Percentiles rank a stretch among this genome's conserved stretches.
Evolutionary conservation across 2,113 vertebrate species (phyloP).

Genomic region (Platanista minor): DNA sequence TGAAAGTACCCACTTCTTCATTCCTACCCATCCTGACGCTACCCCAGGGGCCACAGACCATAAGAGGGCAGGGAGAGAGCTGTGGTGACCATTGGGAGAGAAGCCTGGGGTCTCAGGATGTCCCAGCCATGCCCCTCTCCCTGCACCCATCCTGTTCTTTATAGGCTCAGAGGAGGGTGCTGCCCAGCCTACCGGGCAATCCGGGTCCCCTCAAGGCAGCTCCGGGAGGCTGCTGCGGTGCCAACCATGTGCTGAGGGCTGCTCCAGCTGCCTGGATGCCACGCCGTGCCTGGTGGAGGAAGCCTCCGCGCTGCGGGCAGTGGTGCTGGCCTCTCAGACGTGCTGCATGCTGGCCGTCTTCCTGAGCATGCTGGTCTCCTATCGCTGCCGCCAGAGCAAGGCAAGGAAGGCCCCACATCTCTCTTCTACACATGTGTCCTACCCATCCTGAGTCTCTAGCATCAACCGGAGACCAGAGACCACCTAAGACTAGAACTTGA

Average conservation of each 20-base stretch:
- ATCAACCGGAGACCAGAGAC: background rate
- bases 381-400: conserved; percentile 87
- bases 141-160: background rate
- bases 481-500: background rate
- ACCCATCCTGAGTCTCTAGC: background rate
- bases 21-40: background rate
- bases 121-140: background rate
- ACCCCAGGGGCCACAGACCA: background rate
- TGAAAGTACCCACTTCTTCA: background rate
- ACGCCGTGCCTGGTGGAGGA: conserved; percentile 89
- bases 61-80: background rate
- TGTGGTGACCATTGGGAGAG: background rate
- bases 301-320: conserved; percentile 82
- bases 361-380: conserved; percentile 91
- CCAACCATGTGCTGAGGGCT: conserved; percentile 88
- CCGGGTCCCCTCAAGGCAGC: background rate
- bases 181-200: background rate
- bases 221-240: conserved; percentile 81
- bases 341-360: conserved; percentile 92
- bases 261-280: conserved; percentile 85
- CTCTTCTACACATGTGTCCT: rapidly evolving
- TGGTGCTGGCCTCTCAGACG: conserved; percentile 87
- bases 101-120: background rate
- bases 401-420: conserved; percentile 74
- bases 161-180: conserved; percentile 63